Base-by-base conservation (phyloP, 2,113 vertebrate genomes). In the Neodontobutis hainanensis region DNA sequence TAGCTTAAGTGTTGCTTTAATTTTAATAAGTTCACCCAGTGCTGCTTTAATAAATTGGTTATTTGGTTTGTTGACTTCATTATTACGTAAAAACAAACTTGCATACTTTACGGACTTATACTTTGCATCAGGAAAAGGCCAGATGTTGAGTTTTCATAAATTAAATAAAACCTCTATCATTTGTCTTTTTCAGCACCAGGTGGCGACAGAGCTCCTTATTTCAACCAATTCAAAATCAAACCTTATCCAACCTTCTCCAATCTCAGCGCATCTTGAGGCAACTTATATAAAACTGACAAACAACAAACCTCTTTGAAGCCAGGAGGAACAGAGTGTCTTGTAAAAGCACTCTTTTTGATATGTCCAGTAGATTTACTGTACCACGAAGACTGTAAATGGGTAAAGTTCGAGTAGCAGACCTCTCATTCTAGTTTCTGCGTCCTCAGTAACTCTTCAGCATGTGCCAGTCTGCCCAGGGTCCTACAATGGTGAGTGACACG, bases 131-230 rank as follows among this genome's bases (percentile, higher is more conserved):
- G 19, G 19, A 1, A 1, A 27, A 27, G 19, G 19, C 19, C 19
- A 27, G 19, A 27, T 3, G 19, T 27, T 27, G 19, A 27, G 19
- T n/a, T n/a, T n/a, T n/a, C n/a, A n/a, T n/a, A n/a, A n/a, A n/a
- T n/a, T n/a, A n/a, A n/a, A n/a, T n/a, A n/a, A n/a, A n/a, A n/a
- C n/a, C n/a, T 19, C 2, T 27, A 27, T 9, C 48, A 27, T 1
- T 35, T 34, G 27, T 14, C 5, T 19, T 7, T 49, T 5, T 63
- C 2, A 44, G 82, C 89, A 85, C 77, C 52, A 86, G 86, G 70
- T 61, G 86, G 83, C 82, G 65, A 27, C 58, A 85, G 27, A 69
- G 62, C n/a, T 73, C 78, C 77, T 59, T 47, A 34, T n/a, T 11
- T 7, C 2, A 46, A 35, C 44, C 19, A 27, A 27, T 27, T 27